Conservation (phyloP, 1,140 invertebrate genomes). For the Amphibalanus amphitrite region DNA sequence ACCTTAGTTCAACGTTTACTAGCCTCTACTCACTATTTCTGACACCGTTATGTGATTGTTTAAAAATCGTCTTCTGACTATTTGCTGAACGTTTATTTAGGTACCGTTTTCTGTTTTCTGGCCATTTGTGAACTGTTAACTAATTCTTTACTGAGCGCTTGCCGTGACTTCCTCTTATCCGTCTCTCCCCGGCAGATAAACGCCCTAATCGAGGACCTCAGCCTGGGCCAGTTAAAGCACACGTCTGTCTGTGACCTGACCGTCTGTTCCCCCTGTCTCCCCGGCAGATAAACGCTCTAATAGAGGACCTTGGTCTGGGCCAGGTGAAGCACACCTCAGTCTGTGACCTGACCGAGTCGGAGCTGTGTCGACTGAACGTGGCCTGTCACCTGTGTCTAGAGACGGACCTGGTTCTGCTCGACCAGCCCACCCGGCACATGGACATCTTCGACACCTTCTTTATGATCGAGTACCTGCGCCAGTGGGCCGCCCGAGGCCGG, state of each 20-base stretch:
- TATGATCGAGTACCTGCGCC: conserved; percentile 75
- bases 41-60: too few relatives aligned
- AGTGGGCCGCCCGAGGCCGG: conserved; percentile 65
- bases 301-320: conserved; percentile 75
- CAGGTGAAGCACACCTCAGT: conserved; percentile 62
- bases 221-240: conserved; percentile 60
- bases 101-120: too few relatives aligned
- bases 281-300: conserved; percentile 53
- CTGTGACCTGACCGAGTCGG: conserved; percentile 60
- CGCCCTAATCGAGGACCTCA: conserved; percentile 71
- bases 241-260: conserved; percentile 60
- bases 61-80: too few relatives aligned
- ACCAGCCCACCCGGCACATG: conserved; percentile 79
- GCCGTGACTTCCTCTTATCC: too few relatives aligned
- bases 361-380: conserved; percentile 62
- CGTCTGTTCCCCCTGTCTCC: too few relatives aligned
- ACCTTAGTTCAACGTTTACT: too few relatives aligned
- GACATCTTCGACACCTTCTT: conserved; percentile 95
- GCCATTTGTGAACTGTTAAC: too few relatives aligned
- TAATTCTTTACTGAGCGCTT: too few relatives aligned
- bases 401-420: conserved; percentile 39
- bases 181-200: conserved; percentile 40
- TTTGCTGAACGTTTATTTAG: too few relatives aligned
- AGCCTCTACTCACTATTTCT: too few relatives aligned
- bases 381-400: conserved; percentile 68